A percentile compares a stretch with the other conserved stretches of the same genome.
These are phyloP conservation scores for Crotalus viridis DNA, from an alignment of 2,113 vertebrate species.

Conservation along the genomic window DNA sequence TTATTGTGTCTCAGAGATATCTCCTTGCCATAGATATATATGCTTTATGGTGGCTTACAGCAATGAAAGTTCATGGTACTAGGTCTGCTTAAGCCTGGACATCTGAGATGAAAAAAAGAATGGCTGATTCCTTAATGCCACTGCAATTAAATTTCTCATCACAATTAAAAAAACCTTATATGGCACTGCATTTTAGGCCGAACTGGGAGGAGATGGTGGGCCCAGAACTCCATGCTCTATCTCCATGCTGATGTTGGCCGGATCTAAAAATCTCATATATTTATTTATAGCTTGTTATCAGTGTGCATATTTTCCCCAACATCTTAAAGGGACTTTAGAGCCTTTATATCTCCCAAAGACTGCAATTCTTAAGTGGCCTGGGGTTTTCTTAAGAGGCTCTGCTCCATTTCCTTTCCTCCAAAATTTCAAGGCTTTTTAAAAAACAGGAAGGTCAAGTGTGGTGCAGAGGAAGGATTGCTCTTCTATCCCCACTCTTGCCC, in stretches of 20 bases:
- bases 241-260: neutral
- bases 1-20: neutral
- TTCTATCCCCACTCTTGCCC: neutral
- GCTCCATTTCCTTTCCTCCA: neutral
- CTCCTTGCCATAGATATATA: neutral
- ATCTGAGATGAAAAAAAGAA: neutral
- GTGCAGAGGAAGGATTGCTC: neutral
- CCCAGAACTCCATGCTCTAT: neutral
- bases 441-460: neutral
- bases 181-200: neutral
- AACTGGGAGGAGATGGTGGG: neutral
- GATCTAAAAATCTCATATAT: neutral
- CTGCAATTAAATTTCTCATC: neutral
- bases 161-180: neutral
- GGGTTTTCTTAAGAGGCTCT: neutral
- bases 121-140: neutral
- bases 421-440: neutral
- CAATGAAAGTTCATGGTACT: neutral
- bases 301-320: neutral
- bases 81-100: neutral
- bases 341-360: neutral
- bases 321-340: neutral
- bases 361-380: neutral
- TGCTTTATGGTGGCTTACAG: neutral
- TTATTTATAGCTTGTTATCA: neutral